Evolutionary conservation across 1,140 invertebrate genomes (phyloP).

Genomic region (Ridgeia piscesae): DNA sequence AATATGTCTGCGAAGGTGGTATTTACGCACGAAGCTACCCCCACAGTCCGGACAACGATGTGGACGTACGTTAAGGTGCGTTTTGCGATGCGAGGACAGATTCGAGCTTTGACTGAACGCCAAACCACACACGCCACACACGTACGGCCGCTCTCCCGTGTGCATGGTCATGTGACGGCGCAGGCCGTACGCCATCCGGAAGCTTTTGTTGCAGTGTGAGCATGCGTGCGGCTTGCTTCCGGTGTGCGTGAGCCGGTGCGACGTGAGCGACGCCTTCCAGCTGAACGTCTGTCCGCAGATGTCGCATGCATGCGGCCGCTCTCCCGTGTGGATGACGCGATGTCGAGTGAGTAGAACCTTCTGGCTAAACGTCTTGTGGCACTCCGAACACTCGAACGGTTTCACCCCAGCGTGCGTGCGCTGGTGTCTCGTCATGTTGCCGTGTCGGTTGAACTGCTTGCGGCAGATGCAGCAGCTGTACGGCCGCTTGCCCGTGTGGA

Average conservation of each 20-base stretch:
- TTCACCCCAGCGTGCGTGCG: constrained; percentile 74
- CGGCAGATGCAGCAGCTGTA: constrained; percentile 88
- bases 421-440: constrained; percentile 94
- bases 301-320: constrained; percentile 35
- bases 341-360: constrained; percentile 59
- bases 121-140: not conserved
- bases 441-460: constrained; percentile 88
- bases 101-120: constrained; percentile 6
- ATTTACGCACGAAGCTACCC: constrained; percentile 20
- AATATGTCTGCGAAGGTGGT: not conserved
- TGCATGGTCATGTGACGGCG: constrained; percentile 10
- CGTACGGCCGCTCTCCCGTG: constrained; percentile 12
- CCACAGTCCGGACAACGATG: constrained; percentile 27
- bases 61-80: not conserved
- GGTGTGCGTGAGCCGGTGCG: constrained; percentile 65
- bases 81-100: not conserved
- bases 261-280: not conserved
- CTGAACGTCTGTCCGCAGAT: constrained; percentile 14
- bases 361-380: constrained; percentile 56
- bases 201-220: not conserved
- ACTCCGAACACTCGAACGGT: constrained; percentile 55
- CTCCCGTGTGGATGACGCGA: constrained; percentile 57
- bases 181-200: constrained; percentile 12
- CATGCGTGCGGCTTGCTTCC: constrained; percentile 88
- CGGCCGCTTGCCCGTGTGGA: constrained; percentile 67